phyloP scores from a whole-genome alignment of 2,113 vertebrate genomes.

The Melanotaenia duboulayi region DNA sequence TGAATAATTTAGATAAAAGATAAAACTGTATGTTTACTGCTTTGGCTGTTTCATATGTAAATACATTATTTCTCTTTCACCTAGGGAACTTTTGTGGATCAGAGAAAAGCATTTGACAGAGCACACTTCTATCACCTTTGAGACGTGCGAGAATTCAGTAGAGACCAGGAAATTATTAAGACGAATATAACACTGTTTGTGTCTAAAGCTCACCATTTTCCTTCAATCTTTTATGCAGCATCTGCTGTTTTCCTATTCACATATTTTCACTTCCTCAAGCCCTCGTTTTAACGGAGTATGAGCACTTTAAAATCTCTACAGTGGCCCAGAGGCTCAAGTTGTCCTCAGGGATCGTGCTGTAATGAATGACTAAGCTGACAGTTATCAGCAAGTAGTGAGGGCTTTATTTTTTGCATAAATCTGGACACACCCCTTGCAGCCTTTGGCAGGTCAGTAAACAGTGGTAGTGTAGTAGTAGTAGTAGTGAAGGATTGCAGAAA shows the following conservation, averaged over 20 bases:
- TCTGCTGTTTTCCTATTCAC: conserved; percentile 41
- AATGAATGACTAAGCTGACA: conserved; percentile 71
- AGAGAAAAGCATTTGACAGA: conserved; percentile 59
- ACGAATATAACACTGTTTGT: conserved; percentile 43
- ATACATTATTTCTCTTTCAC: conserved; percentile 62
- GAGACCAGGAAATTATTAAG: conserved; percentile 46
- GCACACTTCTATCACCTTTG: conserved; percentile 50
- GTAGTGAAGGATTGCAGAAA: conserved; percentile 53
- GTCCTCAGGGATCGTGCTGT: conserved; percentile 51
- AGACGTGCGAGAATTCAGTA: conserved; percentile 39
- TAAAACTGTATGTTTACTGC: conserved; percentile 71
- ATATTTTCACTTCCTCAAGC: conserved; percentile 20
- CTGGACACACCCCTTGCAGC: conserved; percentile 59
- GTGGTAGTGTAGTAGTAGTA: too few species aligned
- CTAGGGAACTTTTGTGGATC: conserved; percentile 62
- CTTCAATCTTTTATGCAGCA: conserved; percentile 46
- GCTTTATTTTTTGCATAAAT: conserved; percentile 61
- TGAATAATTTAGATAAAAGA: conserved; percentile 78
- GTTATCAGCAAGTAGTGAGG: conserved; percentile 42
- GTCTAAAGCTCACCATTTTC: conserved; percentile 36
- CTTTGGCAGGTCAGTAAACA: conserved; percentile 68
- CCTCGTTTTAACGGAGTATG: conserved; percentile 30
- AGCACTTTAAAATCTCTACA: conserved; percentile 55
- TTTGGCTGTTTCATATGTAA: conserved; percentile 71
- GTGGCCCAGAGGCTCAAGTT: conserved; percentile 38